Evolutionary conservation across 2,888 invertebrate species (phyloP), one percentile per base, ranked within the genome.

Genomic region (Brachypalpus laphriformis): DNA sequence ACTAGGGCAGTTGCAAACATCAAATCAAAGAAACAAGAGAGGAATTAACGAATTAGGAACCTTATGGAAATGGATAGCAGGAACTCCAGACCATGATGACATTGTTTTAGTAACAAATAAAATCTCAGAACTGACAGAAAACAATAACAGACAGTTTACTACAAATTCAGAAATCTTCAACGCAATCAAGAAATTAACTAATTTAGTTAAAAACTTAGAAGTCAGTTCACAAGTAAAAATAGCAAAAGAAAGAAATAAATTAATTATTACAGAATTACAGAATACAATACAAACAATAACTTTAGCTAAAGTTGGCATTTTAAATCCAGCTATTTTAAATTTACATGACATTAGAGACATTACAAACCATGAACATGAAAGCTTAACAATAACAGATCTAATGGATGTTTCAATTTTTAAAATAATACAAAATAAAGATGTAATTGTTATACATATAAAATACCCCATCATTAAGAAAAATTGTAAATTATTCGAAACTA

Each of bases 361-460:
- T 18, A 25, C 40, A 2, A 9, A 68, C 40, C 54, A 68, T 16
- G 68, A 54, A 68, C 37, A 51, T 16, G 37, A n/a, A 0, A 14
- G 42, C 8, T 5, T 70, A 14, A 56, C 31, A 20, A 16, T 59
- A 22, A 25, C 57, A 9, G 70, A 57, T 34, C 16, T 57, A 11
- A 57, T 70, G 20, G 70, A 70, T 8, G 70, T 57, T 14, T 70
- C 70, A 0, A 5, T 47, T 22, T 57, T 57, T 6, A 70, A 70
- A 57, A 70, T 70, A 3, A 16, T 70, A 0, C 57, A 70, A 47
- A 47, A 70, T 8, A 47, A 70, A 16, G 20, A 47, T 57, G 8
- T 70, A 34, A 47, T 47, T 8, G 31, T 56, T 51, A 37, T 49
- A 7, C 20, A 49, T 20, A 49, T 65, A 14, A 65, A 51, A 22